Conservation (phyloP, 2,797 vertebrate genomes). For the Tokudaia tokunoshimensis region DNA sequence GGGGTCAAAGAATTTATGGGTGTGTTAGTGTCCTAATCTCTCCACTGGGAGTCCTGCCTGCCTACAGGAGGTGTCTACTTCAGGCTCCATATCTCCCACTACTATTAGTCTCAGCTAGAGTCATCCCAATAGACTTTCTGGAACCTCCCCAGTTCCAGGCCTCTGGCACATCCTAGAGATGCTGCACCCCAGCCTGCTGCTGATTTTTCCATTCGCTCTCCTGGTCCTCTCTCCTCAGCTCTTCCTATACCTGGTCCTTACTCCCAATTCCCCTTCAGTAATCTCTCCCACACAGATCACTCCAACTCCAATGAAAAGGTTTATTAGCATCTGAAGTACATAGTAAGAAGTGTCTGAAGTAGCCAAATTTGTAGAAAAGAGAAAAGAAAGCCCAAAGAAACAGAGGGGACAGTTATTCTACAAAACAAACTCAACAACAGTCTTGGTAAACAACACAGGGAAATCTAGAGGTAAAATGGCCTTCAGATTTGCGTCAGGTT, state of each 20-base stretch:
- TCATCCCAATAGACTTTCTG: neutral
- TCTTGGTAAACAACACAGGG: neutral
- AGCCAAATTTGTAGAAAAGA: neutral
- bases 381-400: slow-evolving; percentile 27
- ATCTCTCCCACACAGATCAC: neutral
- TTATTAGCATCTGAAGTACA: slow-evolving; percentile 21
- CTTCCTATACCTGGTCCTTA: neutral
- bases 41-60: neutral
- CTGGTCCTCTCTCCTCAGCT: neutral
- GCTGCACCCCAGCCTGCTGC: neutral
- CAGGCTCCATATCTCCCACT: neutral
- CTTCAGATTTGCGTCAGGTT: neutral
- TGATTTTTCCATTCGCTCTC: neutral
- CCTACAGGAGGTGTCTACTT: neutral
- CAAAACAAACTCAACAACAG: neutral
- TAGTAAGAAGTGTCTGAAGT: neutral
- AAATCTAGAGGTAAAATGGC: neutral
- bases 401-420: neutral
- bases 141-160: neutral
- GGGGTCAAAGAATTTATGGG: neutral
- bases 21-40: neutral
- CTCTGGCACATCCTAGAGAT: neutral
- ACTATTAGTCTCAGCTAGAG: neutral
- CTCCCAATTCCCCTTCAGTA: neutral
- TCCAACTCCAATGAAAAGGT: neutral